A percentile compares a stretch with the other conserved stretches of the same genome.
Evolutionary conservation across 2,113 vertebrate genomes (phyloP).

Genomic region (Gobiocypris rarus): DNA sequence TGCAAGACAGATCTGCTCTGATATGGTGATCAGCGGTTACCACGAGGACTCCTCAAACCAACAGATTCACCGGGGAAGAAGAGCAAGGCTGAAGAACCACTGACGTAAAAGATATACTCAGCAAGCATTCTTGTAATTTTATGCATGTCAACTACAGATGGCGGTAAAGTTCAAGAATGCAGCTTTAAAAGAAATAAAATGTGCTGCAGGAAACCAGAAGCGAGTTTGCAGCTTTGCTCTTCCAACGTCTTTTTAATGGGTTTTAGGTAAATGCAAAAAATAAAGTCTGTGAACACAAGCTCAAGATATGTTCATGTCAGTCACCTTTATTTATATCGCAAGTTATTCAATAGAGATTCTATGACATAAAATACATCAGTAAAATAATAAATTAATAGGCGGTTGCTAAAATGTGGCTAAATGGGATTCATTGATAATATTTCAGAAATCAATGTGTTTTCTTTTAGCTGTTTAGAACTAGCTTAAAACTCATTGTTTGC

Average conservation of each 20-base stretch:
- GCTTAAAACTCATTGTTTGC: not conserved
- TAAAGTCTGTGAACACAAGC: not conserved
- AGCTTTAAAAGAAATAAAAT: no score
- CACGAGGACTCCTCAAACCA: not conserved
- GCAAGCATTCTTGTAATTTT: not conserved
- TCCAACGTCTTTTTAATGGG: not conserved
- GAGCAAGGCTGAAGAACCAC: not conserved
- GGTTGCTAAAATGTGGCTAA: no score
- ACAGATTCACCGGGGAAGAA: not conserved
- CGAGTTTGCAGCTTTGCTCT: not conserved
- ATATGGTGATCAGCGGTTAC: not conserved
- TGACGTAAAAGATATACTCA: not conserved
- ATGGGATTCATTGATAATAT: not conserved
- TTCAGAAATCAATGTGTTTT: not conserved
- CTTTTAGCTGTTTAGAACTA: not conserved
- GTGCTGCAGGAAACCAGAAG: not conserved
- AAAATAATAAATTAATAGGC: not conserved
- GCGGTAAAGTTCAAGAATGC: not conserved
- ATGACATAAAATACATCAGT: not conserved
- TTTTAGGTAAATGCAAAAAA: not conserved
- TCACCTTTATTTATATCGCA: no score
- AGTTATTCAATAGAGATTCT: not conserved
- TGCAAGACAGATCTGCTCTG: not conserved
- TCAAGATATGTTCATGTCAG: not conserved
- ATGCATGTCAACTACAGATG: not conserved